Evolutionary conservation across 1,140 invertebrate genomes (phyloP).

Genomic region (Magallana ariakensis): DNA sequence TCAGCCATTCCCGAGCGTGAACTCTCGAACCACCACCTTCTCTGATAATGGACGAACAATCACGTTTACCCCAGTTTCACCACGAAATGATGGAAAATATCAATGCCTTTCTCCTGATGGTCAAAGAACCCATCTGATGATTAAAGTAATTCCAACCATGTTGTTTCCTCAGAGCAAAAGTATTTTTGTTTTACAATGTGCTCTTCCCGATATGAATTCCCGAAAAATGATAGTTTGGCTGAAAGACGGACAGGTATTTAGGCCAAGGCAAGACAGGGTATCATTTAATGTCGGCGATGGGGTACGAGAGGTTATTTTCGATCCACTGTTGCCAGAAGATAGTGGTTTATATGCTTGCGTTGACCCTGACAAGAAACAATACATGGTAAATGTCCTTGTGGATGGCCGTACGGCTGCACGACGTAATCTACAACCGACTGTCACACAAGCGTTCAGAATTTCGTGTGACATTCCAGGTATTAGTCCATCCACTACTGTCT

Average conservation of each 20-base stretch:
- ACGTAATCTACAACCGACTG: neutral
- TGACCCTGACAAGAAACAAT: neutral
- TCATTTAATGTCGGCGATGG: neutral
- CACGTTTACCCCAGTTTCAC: neutral
- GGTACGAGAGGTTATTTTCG: neutral
- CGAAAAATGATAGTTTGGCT: constrained; percentile 7
- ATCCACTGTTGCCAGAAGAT: neutral
- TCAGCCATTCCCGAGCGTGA: neutral
- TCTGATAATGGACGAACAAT: neutral
- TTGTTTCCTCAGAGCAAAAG: neutral
- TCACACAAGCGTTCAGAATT: neutral
- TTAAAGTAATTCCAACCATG: neutral
- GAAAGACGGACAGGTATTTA: neutral
- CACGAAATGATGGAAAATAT: neutral
- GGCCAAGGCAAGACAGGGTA: neutral
- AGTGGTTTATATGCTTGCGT: neutral
- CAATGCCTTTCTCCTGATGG: neutral
- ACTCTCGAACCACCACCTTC: neutral
- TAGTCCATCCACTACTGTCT: neutral
- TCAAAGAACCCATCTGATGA: neutral
- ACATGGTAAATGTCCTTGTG: neutral
- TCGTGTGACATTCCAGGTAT: neutral
- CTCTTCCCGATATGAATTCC: neutral
- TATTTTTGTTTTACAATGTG: neutral
- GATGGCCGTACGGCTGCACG: neutral